Percentiles rank a stretch among this genome's conserved stretches.
phyloP scores from a whole-genome alignment of 2,888 invertebrate species.

The Ophion costatus region DNA sequence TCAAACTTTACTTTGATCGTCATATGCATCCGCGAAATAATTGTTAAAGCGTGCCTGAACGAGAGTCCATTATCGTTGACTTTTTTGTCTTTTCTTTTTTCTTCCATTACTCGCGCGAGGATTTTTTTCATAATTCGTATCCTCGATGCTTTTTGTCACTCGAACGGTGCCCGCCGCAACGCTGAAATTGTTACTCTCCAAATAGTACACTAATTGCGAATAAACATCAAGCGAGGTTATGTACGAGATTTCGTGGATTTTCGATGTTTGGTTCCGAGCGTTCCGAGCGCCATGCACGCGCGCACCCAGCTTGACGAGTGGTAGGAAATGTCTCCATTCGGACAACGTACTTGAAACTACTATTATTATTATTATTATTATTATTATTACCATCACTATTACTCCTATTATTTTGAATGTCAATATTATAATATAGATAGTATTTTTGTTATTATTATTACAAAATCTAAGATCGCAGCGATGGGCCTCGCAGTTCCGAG shows the following conservation, averaged over 20 bases:
- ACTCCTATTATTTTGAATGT: not conserved
- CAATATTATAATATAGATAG: not conserved
- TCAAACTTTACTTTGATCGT: no score
- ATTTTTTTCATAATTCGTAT: not conserved
- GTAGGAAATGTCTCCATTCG: slow-evolving; percentile 26
- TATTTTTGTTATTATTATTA: not conserved
- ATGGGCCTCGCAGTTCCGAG: not conserved
- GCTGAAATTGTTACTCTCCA: not conserved
- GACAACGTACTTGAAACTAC: slow-evolving; percentile 58
- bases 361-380: slow-evolving; percentile 13
- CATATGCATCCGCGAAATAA: no score
- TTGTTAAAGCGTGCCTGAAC: no score
- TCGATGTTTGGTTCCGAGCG: not conserved
- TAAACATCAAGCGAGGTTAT: slow-evolving; percentile 2
- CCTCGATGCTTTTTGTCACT: not conserved
- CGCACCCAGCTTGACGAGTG: not conserved
- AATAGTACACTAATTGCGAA: not conserved
- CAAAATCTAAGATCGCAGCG: not conserved
- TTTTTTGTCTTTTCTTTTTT: not conserved
- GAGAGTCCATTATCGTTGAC: no score
- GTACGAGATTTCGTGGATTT: slow-evolving; percentile 10
- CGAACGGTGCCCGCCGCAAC: slow-evolving; percentile 1
- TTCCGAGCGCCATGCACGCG: not conserved
- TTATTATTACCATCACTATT: not conserved
- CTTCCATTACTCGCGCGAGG: not conserved